phyloP scores from a whole-genome alignment of 2,113 vertebrate species.

The Eurystomus gularis region DNA sequence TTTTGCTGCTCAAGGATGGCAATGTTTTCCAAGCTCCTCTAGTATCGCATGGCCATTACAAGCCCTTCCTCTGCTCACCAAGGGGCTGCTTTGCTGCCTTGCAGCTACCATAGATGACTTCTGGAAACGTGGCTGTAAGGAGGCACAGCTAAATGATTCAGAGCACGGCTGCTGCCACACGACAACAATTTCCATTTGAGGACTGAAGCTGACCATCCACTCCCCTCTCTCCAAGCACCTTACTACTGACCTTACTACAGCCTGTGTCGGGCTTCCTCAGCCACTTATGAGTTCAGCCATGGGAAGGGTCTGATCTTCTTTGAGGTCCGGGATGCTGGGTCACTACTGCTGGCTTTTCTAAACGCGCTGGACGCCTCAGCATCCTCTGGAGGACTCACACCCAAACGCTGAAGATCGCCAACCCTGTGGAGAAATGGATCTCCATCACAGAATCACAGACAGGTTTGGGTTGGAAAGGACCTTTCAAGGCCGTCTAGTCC shows the following conservation, averaged over 20 bases:
- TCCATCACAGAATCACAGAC: no score
- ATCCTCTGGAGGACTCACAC: background rate
- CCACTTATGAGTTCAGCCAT: background rate
- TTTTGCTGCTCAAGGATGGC: background rate
- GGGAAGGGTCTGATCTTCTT: background rate
- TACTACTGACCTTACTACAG: background rate
- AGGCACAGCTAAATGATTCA: background rate
- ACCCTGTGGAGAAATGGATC: background rate
- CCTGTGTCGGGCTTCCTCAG: background rate
- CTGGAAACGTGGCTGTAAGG: background rate
- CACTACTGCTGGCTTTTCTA: background rate
- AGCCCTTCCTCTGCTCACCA: background rate
- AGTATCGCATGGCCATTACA: background rate
- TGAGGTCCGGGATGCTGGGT: background rate
- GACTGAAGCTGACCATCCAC: background rate
- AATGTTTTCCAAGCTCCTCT: background rate
- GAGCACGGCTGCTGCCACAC: background rate
- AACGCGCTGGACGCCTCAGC: background rate
- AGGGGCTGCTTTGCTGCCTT: background rate
- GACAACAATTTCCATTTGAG: background rate
- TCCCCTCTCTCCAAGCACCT: rapidly evolving
- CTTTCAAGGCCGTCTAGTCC: no score
- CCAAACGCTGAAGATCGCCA: rapidly evolving
- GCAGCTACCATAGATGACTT: background rate
- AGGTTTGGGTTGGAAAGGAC: no score